These are phyloP conservation scores for Orius insidiosus DNA, from an alignment of 1,140 invertebrate species.

Conservation along the genomic window DNA sequence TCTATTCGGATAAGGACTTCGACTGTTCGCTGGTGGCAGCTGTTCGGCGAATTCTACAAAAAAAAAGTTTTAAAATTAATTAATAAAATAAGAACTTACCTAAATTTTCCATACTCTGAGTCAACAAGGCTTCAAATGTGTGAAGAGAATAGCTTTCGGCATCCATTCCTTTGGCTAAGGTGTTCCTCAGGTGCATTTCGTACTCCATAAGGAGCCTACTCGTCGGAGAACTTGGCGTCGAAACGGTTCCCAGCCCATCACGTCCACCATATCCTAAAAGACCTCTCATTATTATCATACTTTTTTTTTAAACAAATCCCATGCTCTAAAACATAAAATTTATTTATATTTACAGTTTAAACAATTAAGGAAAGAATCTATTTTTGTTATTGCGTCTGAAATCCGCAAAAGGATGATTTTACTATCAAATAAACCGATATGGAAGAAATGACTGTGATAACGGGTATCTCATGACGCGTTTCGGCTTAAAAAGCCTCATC, in stretches of 20 bases:
- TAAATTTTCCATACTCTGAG: constrained; percentile 89
- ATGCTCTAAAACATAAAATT: not conserved
- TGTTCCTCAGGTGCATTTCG: constrained; percentile 87
- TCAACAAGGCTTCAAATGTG: constrained; percentile 79
- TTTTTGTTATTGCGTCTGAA: too few relatives aligned
- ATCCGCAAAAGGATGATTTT: too few relatives aligned
- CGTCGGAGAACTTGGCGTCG: constrained; percentile 70
- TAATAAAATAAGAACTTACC: constrained; percentile 43
- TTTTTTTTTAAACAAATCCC: too few relatives aligned
- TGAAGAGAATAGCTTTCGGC: constrained; percentile 86
- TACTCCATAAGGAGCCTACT: constrained; percentile 76
- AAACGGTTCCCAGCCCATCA: constrained; percentile 24
- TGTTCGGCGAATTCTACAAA: constrained; percentile 67
- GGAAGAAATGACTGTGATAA: too few relatives aligned
- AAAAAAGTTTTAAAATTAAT: not conserved
- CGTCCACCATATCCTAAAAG: constrained; percentile 13
- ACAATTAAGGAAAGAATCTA: too few relatives aligned
- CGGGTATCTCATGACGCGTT: too few relatives aligned
- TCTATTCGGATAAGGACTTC: constrained; percentile 61
- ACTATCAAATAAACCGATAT: too few relatives aligned
- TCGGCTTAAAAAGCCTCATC: too few relatives aligned
- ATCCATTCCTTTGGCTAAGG: constrained; percentile 85
- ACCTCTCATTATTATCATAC: not conserved
- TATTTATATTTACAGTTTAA: too few relatives aligned
- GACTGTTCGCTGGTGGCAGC: constrained; percentile 59